These are phyloP conservation scores for Siderastrea siderea DNA, from an alignment of 92 coral and sea anemone species.

Conservation along the genomic window DNA sequence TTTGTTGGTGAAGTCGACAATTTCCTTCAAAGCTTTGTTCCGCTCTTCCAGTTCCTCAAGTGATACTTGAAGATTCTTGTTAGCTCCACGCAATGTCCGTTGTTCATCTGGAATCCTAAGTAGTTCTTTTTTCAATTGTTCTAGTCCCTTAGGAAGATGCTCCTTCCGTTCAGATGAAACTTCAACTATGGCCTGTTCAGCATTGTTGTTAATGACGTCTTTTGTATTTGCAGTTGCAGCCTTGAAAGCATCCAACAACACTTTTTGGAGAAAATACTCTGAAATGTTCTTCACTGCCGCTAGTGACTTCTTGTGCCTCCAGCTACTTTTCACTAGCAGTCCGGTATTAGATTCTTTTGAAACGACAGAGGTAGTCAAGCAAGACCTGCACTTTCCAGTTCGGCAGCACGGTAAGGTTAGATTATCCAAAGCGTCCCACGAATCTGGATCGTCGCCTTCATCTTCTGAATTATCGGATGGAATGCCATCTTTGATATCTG, in stretches of 20 bases:
- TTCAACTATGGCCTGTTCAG: no score
- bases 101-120: background rate
- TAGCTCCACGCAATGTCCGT: background rate
- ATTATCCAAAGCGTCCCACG: constrained; percentile 10
- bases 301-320: background rate
- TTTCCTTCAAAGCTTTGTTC: background rate
- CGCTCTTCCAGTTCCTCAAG: background rate
- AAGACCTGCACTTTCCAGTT: background rate
- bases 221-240: background rate
- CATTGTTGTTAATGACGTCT: no score
- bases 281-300: constrained; percentile 28
- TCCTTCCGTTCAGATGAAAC: background rate
- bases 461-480: background rate
- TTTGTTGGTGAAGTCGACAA: background rate
- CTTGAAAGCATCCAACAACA: background rate
- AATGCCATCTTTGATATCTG: background rate
- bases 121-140: background rate
- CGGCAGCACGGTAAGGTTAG: background rate
- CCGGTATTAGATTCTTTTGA: no score
- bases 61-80: background rate
- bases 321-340: background rate
- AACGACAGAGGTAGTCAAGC: background rate
- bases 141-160: background rate
- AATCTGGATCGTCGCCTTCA: constrained; percentile 1
- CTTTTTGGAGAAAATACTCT: constrained; percentile 4